Evolutionary conservation across 2,113 vertebrate species (phyloP).

Genomic region (Marmota flaviventris): DNA sequence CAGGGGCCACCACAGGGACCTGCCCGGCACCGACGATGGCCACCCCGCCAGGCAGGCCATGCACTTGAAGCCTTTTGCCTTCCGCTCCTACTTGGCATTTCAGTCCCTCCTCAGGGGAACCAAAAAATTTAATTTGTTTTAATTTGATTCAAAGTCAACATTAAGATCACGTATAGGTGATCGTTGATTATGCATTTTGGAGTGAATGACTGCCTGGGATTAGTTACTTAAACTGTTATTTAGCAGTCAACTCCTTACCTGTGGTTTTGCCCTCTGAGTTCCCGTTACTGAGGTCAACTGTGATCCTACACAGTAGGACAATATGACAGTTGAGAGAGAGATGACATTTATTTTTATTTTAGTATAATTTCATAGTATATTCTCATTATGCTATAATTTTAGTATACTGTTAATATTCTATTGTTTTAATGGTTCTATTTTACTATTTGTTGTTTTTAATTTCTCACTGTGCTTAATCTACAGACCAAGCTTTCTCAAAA

Average conservation of each 20-base stretch:
- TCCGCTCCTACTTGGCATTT: neutral
- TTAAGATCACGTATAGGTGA: neutral
- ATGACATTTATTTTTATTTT: neutral
- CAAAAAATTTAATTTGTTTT: neutral
- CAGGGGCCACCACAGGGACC: accelerated
- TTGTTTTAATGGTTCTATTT: neutral
- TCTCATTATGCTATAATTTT: neutral
- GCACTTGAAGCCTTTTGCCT: accelerated
- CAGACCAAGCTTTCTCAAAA: accelerated
- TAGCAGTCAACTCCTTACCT: too few relatives aligned
- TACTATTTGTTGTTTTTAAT: too few relatives aligned
- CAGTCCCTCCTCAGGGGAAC: neutral
- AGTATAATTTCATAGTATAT: neutral
- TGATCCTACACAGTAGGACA: neutral
- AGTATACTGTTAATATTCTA: neutral
- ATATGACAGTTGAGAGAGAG: neutral
- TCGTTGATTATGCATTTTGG: neutral
- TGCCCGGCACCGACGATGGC: accelerated
- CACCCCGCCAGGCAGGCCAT: accelerated
- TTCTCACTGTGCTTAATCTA: neutral
- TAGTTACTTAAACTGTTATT: neutral
- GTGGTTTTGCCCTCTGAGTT: neutral
- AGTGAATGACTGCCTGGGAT: neutral
- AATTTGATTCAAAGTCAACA: neutral
- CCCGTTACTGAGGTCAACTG: neutral